phyloP scores from a whole-genome alignment of 1,140 invertebrate species.

The Pseudomyrmex sp. region DNA sequence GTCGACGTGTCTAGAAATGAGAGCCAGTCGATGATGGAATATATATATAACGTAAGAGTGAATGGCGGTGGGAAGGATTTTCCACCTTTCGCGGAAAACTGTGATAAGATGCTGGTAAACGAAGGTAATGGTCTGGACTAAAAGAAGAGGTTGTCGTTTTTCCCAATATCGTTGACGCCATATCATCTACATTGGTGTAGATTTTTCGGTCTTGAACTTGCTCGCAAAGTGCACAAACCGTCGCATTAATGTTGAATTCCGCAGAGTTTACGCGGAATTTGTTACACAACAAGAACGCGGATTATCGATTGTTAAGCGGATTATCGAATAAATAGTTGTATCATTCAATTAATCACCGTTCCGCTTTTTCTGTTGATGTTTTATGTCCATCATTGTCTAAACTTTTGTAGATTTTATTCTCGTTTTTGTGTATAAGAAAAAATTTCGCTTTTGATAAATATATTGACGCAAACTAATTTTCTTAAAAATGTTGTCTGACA shows the following conservation, averaged over 20 bases:
- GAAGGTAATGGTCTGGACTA: slow-evolving; percentile 78
- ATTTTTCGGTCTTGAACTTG: slow-evolving; percentile 11
- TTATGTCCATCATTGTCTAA: background rate
- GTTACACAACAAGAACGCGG: no score
- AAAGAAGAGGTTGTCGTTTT: slow-evolving; percentile 65
- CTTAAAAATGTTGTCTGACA: background rate
- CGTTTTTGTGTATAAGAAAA: background rate
- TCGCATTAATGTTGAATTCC: background rate
- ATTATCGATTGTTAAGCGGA: no score
- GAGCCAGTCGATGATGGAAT: slow-evolving; percentile 42
- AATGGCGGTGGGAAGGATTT: background rate
- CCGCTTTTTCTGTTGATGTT: no score
- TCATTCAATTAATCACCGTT: no score
- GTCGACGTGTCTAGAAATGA: slow-evolving; percentile 56
- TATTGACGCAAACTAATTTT: slow-evolving; percentile 1
- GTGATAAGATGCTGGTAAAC: slow-evolving; percentile 77
- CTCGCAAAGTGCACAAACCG: background rate
- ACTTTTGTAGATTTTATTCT: slow-evolving; percentile 2
- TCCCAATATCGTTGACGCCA: background rate
- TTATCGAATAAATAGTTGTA: no score
- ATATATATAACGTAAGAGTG: slow-evolving; percentile 15
- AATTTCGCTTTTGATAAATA: background rate
- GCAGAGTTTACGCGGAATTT: background rate
- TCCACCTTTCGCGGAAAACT: slow-evolving; percentile 45
- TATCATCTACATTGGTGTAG: background rate